A percentile compares a stretch with the other conserved stretches of the same genome.
These are phyloP conservation scores for Caenorhabditis sp. DNA, from an alignment of 2,888 invertebrate genomes.

Conservation along the genomic window DNA sequence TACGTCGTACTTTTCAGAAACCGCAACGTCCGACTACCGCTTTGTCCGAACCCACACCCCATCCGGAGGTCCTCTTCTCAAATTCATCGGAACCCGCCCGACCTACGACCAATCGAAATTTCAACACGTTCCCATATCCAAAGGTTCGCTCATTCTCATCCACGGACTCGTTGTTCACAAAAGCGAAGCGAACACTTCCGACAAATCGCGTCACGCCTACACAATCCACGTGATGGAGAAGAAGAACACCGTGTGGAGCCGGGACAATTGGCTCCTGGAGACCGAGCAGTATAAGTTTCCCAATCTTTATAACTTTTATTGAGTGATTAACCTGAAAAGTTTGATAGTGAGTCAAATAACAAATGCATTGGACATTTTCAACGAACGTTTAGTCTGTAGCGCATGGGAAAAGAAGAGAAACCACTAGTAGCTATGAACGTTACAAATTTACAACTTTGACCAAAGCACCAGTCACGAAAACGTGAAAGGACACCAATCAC, in stretches of 20 bases:
- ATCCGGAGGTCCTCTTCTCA: slow-evolving; percentile 65
- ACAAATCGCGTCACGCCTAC: slow-evolving; percentile 91
- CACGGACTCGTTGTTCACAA: slow-evolving; percentile 94
- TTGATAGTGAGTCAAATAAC: too few species aligned
- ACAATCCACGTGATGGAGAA: slow-evolving; percentile 94
- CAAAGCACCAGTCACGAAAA: too few species aligned
- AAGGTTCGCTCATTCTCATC: slow-evolving; percentile 89
- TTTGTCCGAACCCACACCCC: slow-evolving; percentile 71
- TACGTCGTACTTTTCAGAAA: slow-evolving; percentile 51
- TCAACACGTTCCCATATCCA: slow-evolving; percentile 86
- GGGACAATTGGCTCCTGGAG: slow-evolving; percentile 82
- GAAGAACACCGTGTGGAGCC: slow-evolving; percentile 85
- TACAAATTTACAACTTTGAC: too few species aligned
- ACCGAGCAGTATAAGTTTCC: slow-evolving; percentile 71
- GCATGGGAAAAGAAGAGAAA: too few species aligned
- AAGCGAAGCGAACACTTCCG: slow-evolving; percentile 89
- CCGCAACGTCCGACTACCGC: slow-evolving; percentile 67
- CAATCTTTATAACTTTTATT: slow-evolving; percentile 57
- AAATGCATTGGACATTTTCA: background rate
- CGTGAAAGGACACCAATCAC: too few species aligned
- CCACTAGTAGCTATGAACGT: too few species aligned
- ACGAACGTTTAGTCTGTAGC: background rate
- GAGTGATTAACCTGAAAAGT: too few species aligned
- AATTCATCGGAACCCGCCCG: slow-evolving; percentile 74
- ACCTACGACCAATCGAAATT: slow-evolving; percentile 84